A percentile compares a stretch with the other conserved stretches of the same genome.
Conservation (phyloP, 1,140 invertebrate genomes). For the Vollenhovia emeryi region DNA sequence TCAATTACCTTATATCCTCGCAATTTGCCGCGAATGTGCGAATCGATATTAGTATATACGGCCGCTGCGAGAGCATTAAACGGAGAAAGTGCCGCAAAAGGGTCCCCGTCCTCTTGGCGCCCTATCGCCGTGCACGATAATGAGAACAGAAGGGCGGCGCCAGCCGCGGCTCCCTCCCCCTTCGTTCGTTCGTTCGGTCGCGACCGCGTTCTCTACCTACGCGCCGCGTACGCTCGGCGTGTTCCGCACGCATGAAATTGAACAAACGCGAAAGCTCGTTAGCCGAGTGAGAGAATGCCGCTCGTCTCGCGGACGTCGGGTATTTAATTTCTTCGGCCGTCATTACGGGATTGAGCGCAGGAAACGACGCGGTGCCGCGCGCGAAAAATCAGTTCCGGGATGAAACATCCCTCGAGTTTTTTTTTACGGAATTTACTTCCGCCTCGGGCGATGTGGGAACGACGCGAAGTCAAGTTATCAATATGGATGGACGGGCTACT, state of each 20-base stretch:
- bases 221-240: slow-evolving; percentile 15
- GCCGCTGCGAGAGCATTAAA: slow-evolving; percentile 7
- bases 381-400: background rate
- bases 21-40: slow-evolving; percentile 44
- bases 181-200: background rate
- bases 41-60: slow-evolving; percentile 46
- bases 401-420: background rate
- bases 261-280: slow-evolving; percentile 75
- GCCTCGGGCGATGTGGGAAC: background rate
- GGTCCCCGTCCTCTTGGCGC: slow-evolving; percentile 30
- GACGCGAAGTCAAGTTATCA: background rate
- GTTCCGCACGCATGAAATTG: slow-evolving; percentile 60
- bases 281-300: slow-evolving; percentile 51
- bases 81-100: slow-evolving; percentile 41
- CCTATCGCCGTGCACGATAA: slow-evolving; percentile 43
- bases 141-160: slow-evolving; percentile 65
- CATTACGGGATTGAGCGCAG: slow-evolving; percentile 56
- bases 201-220: background rate
- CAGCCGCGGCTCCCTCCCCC: background rate
- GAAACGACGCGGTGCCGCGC: background rate
- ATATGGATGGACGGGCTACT: background rate
- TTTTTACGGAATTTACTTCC: background rate
- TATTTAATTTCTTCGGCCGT: slow-evolving; percentile 68
- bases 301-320: slow-evolving; percentile 33
- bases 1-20: slow-evolving; percentile 42